Base-by-base conservation (phyloP, 2,113 vertebrate species). In the Cephalopholis sonnerati region DNA sequence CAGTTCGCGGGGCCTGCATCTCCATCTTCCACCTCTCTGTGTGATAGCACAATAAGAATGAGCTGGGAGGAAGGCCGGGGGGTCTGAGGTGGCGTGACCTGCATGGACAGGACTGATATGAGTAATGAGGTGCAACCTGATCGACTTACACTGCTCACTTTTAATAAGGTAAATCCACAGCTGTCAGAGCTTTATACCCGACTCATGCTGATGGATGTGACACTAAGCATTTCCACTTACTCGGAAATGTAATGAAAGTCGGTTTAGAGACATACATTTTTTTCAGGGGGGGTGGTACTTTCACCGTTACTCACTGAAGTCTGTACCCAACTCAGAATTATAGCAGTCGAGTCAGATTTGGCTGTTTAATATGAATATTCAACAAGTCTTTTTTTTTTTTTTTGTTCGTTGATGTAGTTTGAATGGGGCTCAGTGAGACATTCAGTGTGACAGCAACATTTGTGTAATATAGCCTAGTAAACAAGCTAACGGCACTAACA, bases 21-120 rank as follows among this genome's bases (percentile, higher is more conserved):
- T 73, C 61, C 75, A 85, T 90, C 87, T 83, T 85, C 62, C 51
- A 71, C 27, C 77, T 51, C 54, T 12, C n/a, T 29, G 36, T 67
- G 59, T 39, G 57, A 39, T 55, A 36, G 53, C 18, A 36, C 67
- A 25, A 41, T 55, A 55, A 69, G 69, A 72, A 27, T 18, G 54
- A 74, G 64, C 76, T 64, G 24, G 0, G 50, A 55, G 70, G 78
- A 53, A 72, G 62, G 54, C 44, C 13, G 20, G 54, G 58, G 65
- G 64, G 48, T 55, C 59, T 1, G n/a, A 58, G 77, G 82, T 46
- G 59, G 41, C 3, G 12, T 27, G 55, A 85, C 77, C 82, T 74
- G 59, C 27, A 13, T 16, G 1, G 36, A 63, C 8, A 41, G 1
- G 15, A 54, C 59, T 65, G 22, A 44, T 59, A 62, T 62, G 76